Conservation (phyloP, 2,888 invertebrate species). For the Fissipunctia ypsillon region DNA sequence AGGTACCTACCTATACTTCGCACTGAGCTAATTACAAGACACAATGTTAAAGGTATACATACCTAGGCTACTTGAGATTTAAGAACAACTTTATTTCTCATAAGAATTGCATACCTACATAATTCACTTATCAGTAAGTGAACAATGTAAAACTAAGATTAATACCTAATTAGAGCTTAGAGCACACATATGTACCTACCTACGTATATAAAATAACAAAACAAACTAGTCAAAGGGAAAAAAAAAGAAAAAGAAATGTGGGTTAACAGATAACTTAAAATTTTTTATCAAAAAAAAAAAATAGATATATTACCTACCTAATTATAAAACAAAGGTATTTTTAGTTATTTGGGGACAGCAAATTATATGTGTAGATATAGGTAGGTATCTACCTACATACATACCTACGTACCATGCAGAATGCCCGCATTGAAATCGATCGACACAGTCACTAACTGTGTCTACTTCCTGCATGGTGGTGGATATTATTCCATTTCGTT, state of each 20-base stretch:
- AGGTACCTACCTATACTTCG: neutral
- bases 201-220: too few species aligned
- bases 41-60: slow-evolving; percentile 41
- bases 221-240: too few species aligned
- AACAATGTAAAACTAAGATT: too few species aligned
- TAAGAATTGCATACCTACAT: too few species aligned
- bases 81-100: too few species aligned
- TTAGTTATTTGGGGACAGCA: neutral
- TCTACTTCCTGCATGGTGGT: neutral
- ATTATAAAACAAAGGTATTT: neutral
- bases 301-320: too few species aligned
- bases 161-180: too few species aligned
- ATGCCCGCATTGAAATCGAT: slow-evolving; percentile 35
- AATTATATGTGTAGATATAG: neutral
- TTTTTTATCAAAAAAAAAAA: neutral
- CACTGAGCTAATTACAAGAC: slow-evolving; percentile 1
- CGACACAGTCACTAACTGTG: neutral
- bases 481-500: neutral
- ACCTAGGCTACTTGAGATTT: neutral
- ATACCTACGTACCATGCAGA: neutral
- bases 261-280: too few species aligned
- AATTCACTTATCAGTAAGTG: too few species aligned
- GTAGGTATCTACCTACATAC: neutral
- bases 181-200: too few species aligned
- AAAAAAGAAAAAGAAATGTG: too few species aligned